Percentiles rank a stretch among this genome's conserved stretches.
phyloP scores from a whole-genome alignment of 2,888 invertebrate genomes.

The Clusia tigrina region DNA sequence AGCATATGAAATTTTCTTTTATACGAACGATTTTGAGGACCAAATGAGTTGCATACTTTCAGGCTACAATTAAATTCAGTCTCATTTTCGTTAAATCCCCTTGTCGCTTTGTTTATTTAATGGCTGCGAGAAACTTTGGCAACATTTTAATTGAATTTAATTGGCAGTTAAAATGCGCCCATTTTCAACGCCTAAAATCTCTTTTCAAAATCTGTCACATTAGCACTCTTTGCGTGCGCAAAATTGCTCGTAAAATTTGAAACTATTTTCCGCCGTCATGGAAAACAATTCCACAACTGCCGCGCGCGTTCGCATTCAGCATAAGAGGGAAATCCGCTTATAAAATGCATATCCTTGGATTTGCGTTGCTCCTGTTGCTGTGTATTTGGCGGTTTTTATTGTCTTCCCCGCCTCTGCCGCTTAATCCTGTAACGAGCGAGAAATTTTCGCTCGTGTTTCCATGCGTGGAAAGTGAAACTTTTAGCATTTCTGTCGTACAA shows the following conservation, averaged over 20 bases:
- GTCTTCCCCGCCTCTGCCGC: background rate
- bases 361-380: background rate
- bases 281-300: background rate
- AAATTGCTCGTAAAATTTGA: constrained; percentile 25
- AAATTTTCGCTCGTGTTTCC: background rate
- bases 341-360: background rate
- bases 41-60: too few species aligned
- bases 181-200: background rate
- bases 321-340: background rate
- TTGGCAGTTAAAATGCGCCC: too few species aligned
- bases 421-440: background rate
- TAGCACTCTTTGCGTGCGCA: constrained; percentile 18
- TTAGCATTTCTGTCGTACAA: background rate
- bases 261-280: constrained; percentile 18
- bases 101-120: too few species aligned
- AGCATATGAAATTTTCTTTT: too few species aligned
- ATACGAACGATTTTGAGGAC: too few species aligned
- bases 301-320: background rate
- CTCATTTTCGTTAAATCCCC: too few species aligned
- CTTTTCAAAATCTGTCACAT: constrained; percentile 19
- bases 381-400: background rate
- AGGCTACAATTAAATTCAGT: too few species aligned
- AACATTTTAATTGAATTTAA: constrained; percentile 21
- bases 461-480: background rate
- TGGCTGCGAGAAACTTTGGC: too few species aligned